These are phyloP conservation scores for Tupaia tana DNA, from an alignment of 2,113 vertebrate species.

Conservation along the genomic window DNA sequence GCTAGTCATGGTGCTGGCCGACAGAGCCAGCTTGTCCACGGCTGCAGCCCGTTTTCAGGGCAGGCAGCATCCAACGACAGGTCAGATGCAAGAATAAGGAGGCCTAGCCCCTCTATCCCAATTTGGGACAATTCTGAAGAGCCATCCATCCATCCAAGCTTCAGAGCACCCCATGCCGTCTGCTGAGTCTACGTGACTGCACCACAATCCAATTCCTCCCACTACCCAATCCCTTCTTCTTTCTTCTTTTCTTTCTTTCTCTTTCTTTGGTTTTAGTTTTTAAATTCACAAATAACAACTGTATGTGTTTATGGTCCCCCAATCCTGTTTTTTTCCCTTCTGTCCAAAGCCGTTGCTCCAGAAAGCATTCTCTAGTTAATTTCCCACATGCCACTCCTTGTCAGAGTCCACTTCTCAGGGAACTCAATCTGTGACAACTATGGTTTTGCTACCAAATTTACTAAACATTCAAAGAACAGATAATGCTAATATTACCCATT, in stretches of 20 bases:
- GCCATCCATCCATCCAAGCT: neutral
- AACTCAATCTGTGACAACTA: neutral
- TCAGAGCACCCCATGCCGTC: neutral
- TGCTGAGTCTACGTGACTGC: neutral
- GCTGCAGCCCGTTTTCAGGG: neutral
- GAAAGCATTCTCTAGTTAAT: neutral
- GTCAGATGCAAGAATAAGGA: neutral
- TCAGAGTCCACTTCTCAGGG: neutral
- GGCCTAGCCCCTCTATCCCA: neutral
- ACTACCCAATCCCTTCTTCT: neutral
- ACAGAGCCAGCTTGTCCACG: neutral
- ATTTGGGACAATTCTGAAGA: neutral
- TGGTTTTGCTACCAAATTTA: constrained; percentile 3
- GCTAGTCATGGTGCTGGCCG: neutral
- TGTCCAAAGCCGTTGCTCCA: neutral
- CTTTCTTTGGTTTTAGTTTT: neutral
- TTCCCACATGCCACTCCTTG: neutral
- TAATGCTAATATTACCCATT: neutral
- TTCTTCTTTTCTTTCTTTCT: neutral
- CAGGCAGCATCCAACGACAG: neutral
- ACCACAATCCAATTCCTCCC: neutral
- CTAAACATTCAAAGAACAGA: constrained; percentile 8
- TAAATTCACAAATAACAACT: too few relatives aligned
- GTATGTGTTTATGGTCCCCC: too few relatives aligned
- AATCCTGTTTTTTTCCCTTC: neutral